Evolutionary conservation across 1,140 invertebrate genomes (phyloP).

Genomic region (Drosophila ogumai): DNA sequence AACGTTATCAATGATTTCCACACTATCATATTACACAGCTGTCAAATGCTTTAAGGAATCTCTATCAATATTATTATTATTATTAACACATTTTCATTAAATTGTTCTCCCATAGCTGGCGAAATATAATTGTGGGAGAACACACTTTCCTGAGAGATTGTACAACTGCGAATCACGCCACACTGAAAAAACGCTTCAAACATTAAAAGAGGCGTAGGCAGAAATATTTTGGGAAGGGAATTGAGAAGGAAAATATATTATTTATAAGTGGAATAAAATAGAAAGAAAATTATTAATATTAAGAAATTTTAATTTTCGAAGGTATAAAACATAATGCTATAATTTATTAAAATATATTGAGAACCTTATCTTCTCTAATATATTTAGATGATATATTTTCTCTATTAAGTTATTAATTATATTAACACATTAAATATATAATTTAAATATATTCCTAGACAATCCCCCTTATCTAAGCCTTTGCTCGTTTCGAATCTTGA

Average conservation of each 20-base stretch:
- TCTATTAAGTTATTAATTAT: background rate
- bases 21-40: conserved; percentile 7
- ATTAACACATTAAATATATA: background rate
- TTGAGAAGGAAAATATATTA: no score
- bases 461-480: background rate
- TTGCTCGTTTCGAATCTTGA: background rate
- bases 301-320: no score
- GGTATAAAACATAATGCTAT: background rate
- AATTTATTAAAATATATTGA: no score
- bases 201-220: conserved; percentile 6
- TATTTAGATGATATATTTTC: background rate
- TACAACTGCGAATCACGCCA: conserved; percentile 42
- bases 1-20: background rate
- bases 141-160: background rate
- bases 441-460: background rate
- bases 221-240: background rate
- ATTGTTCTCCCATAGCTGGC: background rate
- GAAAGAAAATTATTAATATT: no score
- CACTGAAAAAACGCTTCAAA: conserved; percentile 46
- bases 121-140: background rate
- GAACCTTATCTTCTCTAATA: no score
- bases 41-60: background rate
- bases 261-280: no score
- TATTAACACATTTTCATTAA: background rate
- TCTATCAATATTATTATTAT: background rate